Conservation (phyloP, 1,140 invertebrate genomes). For the Mesaphorura yosii region DNA sequence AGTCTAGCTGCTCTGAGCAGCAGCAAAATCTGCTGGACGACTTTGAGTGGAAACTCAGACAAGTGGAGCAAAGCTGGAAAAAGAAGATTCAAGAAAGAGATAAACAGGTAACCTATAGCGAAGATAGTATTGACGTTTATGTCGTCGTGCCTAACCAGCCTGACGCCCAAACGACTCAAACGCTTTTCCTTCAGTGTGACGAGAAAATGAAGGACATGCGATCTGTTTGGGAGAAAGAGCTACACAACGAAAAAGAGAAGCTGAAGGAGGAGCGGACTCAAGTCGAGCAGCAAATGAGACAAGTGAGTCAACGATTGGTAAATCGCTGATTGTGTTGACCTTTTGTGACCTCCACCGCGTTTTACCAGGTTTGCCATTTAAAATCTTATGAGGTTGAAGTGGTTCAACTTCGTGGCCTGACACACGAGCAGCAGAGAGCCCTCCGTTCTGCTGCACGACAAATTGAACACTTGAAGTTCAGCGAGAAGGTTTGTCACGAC, state of each 20-base stretch:
- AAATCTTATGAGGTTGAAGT: conserved; percentile 49
- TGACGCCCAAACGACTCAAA: no score
- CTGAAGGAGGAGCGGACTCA: conserved; percentile 10
- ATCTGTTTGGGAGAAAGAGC: conserved; percentile 30
- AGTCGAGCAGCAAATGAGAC: conserved; percentile 24
- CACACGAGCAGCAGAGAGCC: conserved; percentile 46
- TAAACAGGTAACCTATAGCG: conserved; percentile 33
- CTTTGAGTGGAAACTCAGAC: conserved; percentile 55
- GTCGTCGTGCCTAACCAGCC: no score
- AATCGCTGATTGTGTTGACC: not conserved
- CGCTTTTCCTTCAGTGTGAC: conserved; percentile 32
- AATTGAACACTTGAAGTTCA: conserved; percentile 44
- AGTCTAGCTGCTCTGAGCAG: conserved; percentile 44
- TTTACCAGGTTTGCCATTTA: conserved; percentile 39
- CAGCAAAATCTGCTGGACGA: conserved; percentile 53
- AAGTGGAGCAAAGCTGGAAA: conserved; percentile 51
- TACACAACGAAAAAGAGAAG: conserved; percentile 34
- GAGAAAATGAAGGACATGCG: conserved; percentile 39
- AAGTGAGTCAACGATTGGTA: conserved; percentile 10
- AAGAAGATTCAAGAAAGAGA: conserved; percentile 46
- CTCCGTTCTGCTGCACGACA: conserved; percentile 44
- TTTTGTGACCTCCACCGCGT: not conserved
- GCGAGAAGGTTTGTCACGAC: conserved; percentile 43
- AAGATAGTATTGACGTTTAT: no score
- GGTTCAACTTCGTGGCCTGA: conserved; percentile 43